Evolutionary conservation across 2,888 invertebrate species (phyloP), one percentile per base, ranked within the genome.

Genomic region (Atherix ibis): DNA sequence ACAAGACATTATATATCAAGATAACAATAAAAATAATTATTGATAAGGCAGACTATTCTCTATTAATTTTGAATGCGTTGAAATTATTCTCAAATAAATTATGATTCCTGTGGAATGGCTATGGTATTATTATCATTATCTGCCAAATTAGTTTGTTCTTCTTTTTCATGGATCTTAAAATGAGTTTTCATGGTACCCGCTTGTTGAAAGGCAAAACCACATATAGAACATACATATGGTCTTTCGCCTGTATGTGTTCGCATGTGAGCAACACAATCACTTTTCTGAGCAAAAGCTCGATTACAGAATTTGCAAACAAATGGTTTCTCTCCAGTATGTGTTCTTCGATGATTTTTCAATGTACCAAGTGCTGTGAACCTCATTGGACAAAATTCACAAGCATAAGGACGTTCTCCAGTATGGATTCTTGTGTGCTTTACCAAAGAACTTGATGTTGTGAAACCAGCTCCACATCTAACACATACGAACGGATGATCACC

Each of bases 401-500:
- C 63, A 43, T 71, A 72, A 0, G 71, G 71, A 1, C 68, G 49
- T 39, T 72, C 71, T 0, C 72, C 72, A 0, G 70, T 70, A 46
- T 72, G 72, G 5, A 64, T 68, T 0, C 72, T 55, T 2, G 65
- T 56, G 40, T 72, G 72, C 34, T 71, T 72, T 14, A 65, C 65
- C 13, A 73, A 44, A 0, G 71, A 70, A 28, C 68, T 68, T 9
- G 70, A 68, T 0, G 71, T 71, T 1, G 71, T 72, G 47, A 72
- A 73, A 0, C 65, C 63, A 8, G 65, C 57, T 0, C 63, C 60
- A 27, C 72, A 72, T 5, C 62, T 63, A 12, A 66, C 66, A 32
- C 72, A 72, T 1, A 65, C 58, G 43, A 68, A 72, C 0, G 72
- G 72, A 40, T 71, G 71, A 0, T 69, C 70, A 0, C 72, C 72